phyloP scores from a whole-genome alignment of 2,888 invertebrate genomes.

The Epirrita christyi region DNA sequence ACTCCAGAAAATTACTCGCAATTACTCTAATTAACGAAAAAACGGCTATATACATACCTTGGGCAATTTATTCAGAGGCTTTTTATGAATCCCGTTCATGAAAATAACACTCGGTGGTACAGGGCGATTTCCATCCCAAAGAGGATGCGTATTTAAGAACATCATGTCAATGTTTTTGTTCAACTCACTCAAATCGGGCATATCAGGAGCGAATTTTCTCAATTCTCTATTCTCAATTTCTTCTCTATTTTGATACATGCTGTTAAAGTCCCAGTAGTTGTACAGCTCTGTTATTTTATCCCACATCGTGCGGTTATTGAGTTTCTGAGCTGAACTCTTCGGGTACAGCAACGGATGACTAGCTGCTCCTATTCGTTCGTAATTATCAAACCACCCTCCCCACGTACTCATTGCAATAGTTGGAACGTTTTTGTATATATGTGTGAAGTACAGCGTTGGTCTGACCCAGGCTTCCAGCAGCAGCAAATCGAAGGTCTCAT shows the following conservation, averaged over 20 bases:
- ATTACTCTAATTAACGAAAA: too few relatives aligned
- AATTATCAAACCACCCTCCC: slow-evolving; percentile 20
- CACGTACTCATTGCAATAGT: slow-evolving; percentile 51
- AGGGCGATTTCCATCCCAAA: slow-evolving; percentile 58
- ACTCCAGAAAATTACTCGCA: too few relatives aligned
- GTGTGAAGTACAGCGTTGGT: slow-evolving; percentile 35
- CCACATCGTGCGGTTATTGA: slow-evolving; percentile 47
- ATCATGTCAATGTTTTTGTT: slow-evolving; percentile 50
- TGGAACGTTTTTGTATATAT: slow-evolving; percentile 48
- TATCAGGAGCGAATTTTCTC: slow-evolving; percentile 25
- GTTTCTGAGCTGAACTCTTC: slow-evolving; percentile 23
- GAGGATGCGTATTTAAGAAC: slow-evolving; percentile 62
- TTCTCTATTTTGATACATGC: neutral
- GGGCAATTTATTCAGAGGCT: slow-evolving; percentile 24
- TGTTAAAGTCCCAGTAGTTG: slow-evolving; percentile 24
- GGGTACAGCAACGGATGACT: slow-evolving; percentile 52
- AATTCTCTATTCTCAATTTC: slow-evolving; percentile 21
- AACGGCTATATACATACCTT: neutral
- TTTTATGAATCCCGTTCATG: neutral
- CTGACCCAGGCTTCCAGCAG: slow-evolving; percentile 44
- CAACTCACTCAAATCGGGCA: slow-evolving; percentile 37
- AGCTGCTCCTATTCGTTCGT: slow-evolving; percentile 46
- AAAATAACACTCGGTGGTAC: slow-evolving; percentile 56
- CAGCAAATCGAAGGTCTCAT: slow-evolving; percentile 46
- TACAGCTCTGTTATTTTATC: slow-evolving; percentile 48